These are phyloP conservation scores for Diachrysia chrysitis DNA, from an alignment of 2,888 invertebrate species.

Conservation along the genomic window DNA sequence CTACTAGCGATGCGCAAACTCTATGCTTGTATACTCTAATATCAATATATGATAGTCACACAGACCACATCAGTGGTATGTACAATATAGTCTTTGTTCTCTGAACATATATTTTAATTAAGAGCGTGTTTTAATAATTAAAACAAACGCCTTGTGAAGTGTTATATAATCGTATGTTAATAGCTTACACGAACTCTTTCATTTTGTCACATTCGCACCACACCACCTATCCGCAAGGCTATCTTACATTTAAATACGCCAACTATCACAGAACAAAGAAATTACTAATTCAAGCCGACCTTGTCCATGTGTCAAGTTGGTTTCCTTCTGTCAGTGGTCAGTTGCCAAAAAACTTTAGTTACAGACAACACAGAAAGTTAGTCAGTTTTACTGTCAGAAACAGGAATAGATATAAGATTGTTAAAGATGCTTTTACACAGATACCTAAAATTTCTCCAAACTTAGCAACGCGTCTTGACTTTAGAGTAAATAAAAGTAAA, in stretches of 20 bases:
- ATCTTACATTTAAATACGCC: background rate
- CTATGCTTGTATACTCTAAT: too few species aligned
- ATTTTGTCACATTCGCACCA: slow-evolving; percentile 4
- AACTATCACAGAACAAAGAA: background rate
- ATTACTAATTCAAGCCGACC: background rate
- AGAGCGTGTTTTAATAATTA: background rate
- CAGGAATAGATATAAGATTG: too few species aligned
- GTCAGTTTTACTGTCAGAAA: too few species aligned
- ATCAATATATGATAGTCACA: too few species aligned
- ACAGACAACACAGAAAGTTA: too few species aligned
- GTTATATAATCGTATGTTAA: background rate
- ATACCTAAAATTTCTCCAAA: too few species aligned
- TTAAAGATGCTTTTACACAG: too few species aligned
- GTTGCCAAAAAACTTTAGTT: background rate
- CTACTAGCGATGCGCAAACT: too few species aligned
- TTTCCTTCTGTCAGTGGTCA: background rate
- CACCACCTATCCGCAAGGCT: background rate
- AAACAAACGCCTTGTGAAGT: background rate
- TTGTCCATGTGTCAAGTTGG: background rate
- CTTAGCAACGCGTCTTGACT: too few species aligned
- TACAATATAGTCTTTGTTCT: too few species aligned
- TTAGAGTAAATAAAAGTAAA: too few species aligned
- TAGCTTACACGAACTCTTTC: background rate
- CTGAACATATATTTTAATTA: background rate
- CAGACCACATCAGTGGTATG: too few species aligned